Conservation (phyloP, 2,797 vertebrate species). For the Syngnathus acus region DNA sequence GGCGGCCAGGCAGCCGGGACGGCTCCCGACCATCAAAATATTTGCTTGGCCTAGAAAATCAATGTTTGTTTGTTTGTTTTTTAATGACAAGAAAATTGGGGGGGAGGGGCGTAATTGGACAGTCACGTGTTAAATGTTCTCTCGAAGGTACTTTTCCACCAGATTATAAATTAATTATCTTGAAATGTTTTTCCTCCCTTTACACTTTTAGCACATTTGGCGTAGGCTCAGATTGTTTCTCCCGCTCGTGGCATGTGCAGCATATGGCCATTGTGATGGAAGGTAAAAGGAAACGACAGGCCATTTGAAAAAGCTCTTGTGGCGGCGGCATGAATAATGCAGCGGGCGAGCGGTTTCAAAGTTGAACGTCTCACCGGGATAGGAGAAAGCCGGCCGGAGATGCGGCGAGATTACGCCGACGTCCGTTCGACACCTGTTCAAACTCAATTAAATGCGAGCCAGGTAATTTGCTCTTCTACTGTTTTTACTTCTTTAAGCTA, state of each 20-base stretch:
- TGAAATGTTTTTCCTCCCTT: too few species aligned
- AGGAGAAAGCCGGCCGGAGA: constrained; percentile 53
- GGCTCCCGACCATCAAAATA: background rate
- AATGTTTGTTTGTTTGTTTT: too few species aligned
- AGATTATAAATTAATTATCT: too few species aligned
- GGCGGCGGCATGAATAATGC: constrained; percentile 79
- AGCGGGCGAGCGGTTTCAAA: constrained; percentile 71
- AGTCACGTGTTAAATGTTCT: too few species aligned
- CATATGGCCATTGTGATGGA: constrained; percentile 75
- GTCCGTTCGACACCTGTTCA: constrained; percentile 56
- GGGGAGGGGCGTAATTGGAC: too few species aligned
- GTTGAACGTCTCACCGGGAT: constrained; percentile 68
- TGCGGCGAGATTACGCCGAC: constrained; percentile 58
- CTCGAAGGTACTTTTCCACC: too few species aligned
- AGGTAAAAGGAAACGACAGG: constrained; percentile 81
- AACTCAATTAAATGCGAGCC: constrained; percentile 64
- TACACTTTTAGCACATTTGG: background rate
- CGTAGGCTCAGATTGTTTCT: background rate
- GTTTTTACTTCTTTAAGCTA: constrained; percentile 48
- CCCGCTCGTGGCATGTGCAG: constrained; percentile 21
- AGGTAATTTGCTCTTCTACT: constrained; percentile 56
- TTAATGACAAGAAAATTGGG: too few species aligned
- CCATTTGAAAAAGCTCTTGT: constrained; percentile 75
- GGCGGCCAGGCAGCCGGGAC: too few species aligned
- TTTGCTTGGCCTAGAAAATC: background rate